Base-by-base conservation (phyloP, 2,888 invertebrate species). In the Campaea margaritaria region DNA sequence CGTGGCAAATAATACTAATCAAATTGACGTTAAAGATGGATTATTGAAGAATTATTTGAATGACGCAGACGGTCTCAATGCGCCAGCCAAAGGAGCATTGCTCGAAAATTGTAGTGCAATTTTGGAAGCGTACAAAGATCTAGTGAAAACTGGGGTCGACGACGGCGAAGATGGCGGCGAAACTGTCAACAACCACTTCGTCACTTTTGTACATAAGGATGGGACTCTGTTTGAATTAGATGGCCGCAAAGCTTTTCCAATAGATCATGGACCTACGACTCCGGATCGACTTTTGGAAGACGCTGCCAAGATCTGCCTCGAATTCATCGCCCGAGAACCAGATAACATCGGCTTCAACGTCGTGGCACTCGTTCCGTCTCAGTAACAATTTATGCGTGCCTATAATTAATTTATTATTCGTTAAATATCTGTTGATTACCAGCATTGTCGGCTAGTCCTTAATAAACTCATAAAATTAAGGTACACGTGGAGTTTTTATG, bases 321-420 rank as follows among this genome's bases (percentile, higher is more conserved):
- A 95, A 75, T 98, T 97, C 80, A 97, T 98, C 93, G 94, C 94
- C 45, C 93, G 96, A 57, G 97, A 98, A 85, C 97, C 98, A 0
- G 95, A 96, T 52, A 96, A 97, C 79, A 93, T 98, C 58, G 96
- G 96, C 73, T 99, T 98, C 82, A 97, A 96, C 53, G 94, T 98
- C 50, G 95, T 98, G 80, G 98, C 98, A 46, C 93, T 98, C 48
- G 93, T 95, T 61, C 93, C 94, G 43, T 79, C 93, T 54, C 73
- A 82, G 56, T 85, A 75, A 78, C 70, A 13, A 42, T 66, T 46
- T 63, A 49, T 55, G 47, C 39, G 14, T 46, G 14, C 11, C 45
- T 15, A 53, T 31, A 47, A 46, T 8, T 55, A 8, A 52, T 58
- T 46, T 45, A 42, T 49, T 61, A 10, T 55, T 48, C 16, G 15